A percentile compares a stretch with the other conserved stretches of the same genome.
Conservation (phyloP, 2,113 vertebrate species). For the Telmatochromis sp. region DNA sequence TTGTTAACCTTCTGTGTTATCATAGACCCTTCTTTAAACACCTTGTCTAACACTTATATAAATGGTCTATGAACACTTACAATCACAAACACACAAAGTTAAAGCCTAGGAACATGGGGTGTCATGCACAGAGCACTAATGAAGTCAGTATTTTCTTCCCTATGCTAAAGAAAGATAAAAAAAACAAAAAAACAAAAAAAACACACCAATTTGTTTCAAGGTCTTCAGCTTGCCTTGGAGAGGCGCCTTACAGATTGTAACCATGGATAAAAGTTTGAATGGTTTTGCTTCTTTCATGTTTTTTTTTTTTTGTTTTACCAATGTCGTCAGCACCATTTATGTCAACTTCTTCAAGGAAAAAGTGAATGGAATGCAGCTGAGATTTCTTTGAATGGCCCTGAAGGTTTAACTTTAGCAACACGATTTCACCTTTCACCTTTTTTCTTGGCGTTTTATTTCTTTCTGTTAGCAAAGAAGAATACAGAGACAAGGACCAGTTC, state of each 20-base stretch:
- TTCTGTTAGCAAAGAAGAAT: not conserved
- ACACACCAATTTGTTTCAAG: not conserved
- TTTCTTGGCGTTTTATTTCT: not conserved
- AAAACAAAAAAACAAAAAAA: not conserved
- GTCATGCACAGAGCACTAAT: not conserved
- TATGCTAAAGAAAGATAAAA: not conserved
- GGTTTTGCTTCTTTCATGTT: not conserved
- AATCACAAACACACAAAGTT: not conserved
- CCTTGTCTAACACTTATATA: not conserved
- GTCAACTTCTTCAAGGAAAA: not conserved
- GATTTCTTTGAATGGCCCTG: not conserved
- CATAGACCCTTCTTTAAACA: conserved; percentile 2
- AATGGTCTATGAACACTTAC: not conserved
- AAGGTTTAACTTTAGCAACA: not conserved
- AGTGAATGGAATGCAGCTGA: not conserved
- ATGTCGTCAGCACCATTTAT: not conserved
- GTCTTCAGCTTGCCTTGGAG: not conserved
- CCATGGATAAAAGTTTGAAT: not conserved
- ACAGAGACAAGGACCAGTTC: not conserved
- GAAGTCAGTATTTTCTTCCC: conserved; percentile 27
- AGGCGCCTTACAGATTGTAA: not conserved
- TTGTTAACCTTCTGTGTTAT: not conserved
- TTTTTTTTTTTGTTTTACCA: not conserved
- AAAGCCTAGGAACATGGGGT: not conserved
- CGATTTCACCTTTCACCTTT: not conserved